phyloP scores from a whole-genome alignment of 2,113 vertebrate genomes.

The Morone chrysops region DNA sequence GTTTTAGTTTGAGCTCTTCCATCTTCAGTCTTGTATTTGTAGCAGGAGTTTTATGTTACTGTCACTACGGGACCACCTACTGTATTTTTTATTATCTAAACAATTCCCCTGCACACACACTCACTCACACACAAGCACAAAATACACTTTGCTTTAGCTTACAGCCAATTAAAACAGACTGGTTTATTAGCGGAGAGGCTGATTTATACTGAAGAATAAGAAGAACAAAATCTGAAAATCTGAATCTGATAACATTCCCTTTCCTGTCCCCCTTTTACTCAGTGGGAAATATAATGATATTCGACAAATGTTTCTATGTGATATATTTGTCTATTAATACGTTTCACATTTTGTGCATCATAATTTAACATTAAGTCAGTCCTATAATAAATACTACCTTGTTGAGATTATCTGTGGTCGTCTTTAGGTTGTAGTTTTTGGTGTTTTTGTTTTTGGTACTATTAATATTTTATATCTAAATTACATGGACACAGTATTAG shows the following conservation, averaged over 20 bases:
- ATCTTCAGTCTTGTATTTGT: not conserved
- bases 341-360: not conserved
- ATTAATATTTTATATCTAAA: too few relatives aligned
- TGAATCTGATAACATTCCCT: not conserved
- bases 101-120: not conserved
- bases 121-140: not conserved
- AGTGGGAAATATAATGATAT: not conserved
- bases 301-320: not conserved
- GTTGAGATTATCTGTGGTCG: too few relatives aligned
- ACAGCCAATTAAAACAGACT: not conserved
- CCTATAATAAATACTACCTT: too few relatives aligned
- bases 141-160: not conserved
- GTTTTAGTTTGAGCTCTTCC: not conserved
- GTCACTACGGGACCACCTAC: not conserved
- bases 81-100: not conserved
- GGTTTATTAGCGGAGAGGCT: not conserved
- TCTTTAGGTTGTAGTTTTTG: too few relatives aligned
- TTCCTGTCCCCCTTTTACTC: not conserved
- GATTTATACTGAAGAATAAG: not conserved
- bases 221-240: not conserved
- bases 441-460: too few relatives aligned
- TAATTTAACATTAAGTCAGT: too few relatives aligned
- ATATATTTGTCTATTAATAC: not conserved
- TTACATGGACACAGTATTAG: too few relatives aligned
- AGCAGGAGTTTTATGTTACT: slow-evolving; percentile 5